Percentiles rank a stretch among this genome's conserved stretches.
Conservation (phyloP, 2,888 invertebrate species). For the Endomychus coccineus region DNA sequence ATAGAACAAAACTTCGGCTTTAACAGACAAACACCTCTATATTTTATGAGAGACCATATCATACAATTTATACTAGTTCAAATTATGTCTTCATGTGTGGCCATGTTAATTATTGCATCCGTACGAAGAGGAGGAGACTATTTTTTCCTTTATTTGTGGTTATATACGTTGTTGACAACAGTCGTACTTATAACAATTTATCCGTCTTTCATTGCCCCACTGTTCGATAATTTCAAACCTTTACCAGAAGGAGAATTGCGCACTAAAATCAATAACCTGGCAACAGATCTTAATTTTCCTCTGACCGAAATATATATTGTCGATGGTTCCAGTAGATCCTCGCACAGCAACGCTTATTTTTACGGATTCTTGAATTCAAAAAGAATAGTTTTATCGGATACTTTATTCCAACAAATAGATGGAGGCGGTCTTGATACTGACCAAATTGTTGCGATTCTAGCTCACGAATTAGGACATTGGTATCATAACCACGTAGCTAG, state of each 20-base stretch:
- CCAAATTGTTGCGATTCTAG: slow-evolving; percentile 7
- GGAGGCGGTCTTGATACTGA: slow-evolving; percentile 2
- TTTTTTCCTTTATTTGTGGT: slow-evolving; percentile 7
- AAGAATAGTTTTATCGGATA: slow-evolving; percentile 3
- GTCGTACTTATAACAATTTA: slow-evolving; percentile 2
- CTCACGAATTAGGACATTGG: slow-evolving; percentile 11
- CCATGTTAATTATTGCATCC: not conserved
- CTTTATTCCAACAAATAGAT: not conserved
- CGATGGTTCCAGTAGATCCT: not conserved
- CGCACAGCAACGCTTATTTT: slow-evolving; percentile 4
- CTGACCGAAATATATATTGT: slow-evolving; percentile 4
- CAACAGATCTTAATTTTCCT: slow-evolving; percentile 3
- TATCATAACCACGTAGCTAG: slow-evolving; percentile 7
- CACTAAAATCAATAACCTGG: slow-evolving; percentile 5
- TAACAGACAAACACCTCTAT: not conserved
- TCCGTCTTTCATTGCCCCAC: not conserved
- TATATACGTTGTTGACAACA: not conserved
- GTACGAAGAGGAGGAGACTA: slow-evolving; percentile 2
- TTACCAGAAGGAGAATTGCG: slow-evolving; percentile 5
- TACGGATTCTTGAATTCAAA: slow-evolving; percentile 4
- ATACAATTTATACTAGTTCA: slow-evolving; percentile 1
- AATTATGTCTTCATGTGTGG: slow-evolving; percentile 1
- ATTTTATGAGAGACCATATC: slow-evolving; percentile 1
- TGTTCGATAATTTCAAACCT: not conserved
- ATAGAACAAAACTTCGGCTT: slow-evolving; percentile 7